These are phyloP conservation scores for Eulemur rufifrons DNA, from an alignment of 2,113 vertebrate genomes.

Conservation along the genomic window DNA sequence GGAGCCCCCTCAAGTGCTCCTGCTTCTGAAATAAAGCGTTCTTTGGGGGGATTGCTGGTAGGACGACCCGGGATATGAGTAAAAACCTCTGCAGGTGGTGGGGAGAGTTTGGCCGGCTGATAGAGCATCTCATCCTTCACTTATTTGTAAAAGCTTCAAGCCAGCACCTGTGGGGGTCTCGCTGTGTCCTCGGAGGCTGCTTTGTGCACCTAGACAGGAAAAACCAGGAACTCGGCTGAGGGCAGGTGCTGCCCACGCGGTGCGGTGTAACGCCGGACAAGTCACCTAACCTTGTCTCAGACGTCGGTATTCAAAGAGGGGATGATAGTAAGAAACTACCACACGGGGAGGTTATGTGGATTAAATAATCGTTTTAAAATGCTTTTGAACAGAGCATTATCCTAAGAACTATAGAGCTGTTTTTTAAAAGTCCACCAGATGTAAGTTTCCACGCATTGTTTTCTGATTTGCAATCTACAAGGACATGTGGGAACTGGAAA, in stretches of 20 bases:
- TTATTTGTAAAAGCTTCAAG: neutral
- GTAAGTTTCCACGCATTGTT: neutral
- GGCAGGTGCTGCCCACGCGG: neutral
- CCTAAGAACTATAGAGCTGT: neutral
- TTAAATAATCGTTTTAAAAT: constrained; percentile 14
- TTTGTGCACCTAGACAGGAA: accelerated
- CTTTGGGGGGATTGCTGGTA: neutral
- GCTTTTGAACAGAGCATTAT: neutral
- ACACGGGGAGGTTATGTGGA: neutral
- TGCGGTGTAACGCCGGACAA: neutral
- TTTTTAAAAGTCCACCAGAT: neutral
- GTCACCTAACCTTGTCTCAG: neutral
- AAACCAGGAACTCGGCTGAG: neutral
- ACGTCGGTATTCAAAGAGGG: neutral
- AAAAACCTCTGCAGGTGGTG: neutral
- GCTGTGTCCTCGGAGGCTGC: neutral
- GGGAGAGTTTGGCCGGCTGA: neutral
- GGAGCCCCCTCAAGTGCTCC: neutral
- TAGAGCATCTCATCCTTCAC: neutral
- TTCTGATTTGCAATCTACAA: neutral
- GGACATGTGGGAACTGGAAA: neutral
- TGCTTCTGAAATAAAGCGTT: neutral
- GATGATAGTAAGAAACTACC: neutral
- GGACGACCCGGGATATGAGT: neutral
- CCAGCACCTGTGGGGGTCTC: neutral